Evolutionary conservation across 2,113 vertebrate genomes (phyloP), one percentile per base, ranked within the genome.

Genomic region (Salvelinus alpinus): DNA sequence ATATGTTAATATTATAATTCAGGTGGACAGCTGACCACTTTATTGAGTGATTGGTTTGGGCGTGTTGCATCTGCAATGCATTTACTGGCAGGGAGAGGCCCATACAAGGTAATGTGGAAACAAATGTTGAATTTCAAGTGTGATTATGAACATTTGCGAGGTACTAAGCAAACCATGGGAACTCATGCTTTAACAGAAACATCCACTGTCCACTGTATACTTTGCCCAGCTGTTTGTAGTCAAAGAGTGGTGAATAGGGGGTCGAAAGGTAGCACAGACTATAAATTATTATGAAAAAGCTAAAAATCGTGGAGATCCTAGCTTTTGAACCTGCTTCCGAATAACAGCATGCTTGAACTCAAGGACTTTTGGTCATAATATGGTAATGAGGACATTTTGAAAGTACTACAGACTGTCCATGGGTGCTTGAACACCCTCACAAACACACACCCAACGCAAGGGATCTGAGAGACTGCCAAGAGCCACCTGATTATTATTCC

Each of bases 21-120:
- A 84, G 79, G 80, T 82, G 78, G 70, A 80, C 47, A 75, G 70
- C 64, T 79, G 78, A 79, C 60, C 44, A 14, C 74, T 8, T 1
- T 18, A 14, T 71, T 82, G 84, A 85, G 20, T 76, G 81, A 85
- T 85, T 85, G 84, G 78, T 47, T 47, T 14, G 51, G 84, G 78
- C 84, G 74, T 68, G 54, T 44, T 72, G 76, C 84, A 85, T 85
- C 84, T 85, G 84, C 78, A 70, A 76, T 78, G 77, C 65, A 85
- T 85, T 83, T 85, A 70, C 84, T 57, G 78, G 81, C 81, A 71
- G 71, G 76, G 71, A 78, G 80, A 72, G 59, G 76, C 77, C 65
- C 76, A 80, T 70, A 74, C 68, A 71, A 73, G 54, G 71, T 72
- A 81, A 77, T 78, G 73, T 77, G 84, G 73, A 83, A 76, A 76